These are phyloP conservation scores for Stigmatopora nigra DNA, from an alignment of 2,113 vertebrate species.

Conservation along the genomic window DNA sequence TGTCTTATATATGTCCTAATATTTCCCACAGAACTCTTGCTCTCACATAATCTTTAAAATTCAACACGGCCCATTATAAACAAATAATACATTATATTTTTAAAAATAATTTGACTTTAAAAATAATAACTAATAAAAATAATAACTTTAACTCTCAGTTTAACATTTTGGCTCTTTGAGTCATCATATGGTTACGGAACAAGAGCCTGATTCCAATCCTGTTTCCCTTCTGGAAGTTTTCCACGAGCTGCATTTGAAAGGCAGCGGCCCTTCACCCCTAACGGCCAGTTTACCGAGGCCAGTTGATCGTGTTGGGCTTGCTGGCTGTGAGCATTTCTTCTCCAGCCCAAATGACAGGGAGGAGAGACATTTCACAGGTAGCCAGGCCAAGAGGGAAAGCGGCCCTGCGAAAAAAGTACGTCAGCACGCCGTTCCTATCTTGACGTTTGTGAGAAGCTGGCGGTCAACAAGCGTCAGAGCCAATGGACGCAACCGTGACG, in stretches of 20 bases:
- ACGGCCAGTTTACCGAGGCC: slow-evolving; percentile 47
- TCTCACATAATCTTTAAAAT: background rate
- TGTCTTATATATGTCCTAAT: too few relatives aligned
- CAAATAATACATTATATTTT: too few relatives aligned
- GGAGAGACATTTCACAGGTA: slow-evolving; percentile 68
- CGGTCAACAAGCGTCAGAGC: slow-evolving; percentile 42
- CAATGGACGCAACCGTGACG: slow-evolving; percentile 37
- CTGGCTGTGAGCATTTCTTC: slow-evolving; percentile 10
- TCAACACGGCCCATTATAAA: too few relatives aligned
- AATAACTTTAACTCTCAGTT: too few relatives aligned
- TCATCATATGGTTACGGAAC: background rate
- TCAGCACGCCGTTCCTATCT: slow-evolving; percentile 23
- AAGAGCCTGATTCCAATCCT: background rate
- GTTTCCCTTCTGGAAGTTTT: background rate
- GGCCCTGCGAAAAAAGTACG: slow-evolving; percentile 31
- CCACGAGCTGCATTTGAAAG: slow-evolving; percentile 27
- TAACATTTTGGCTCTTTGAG: too few relatives aligned
- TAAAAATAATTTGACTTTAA: too few relatives aligned
- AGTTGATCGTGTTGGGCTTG: slow-evolving; percentile 21
- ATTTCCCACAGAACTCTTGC: too few relatives aligned
- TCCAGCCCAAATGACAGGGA: slow-evolving; percentile 43
- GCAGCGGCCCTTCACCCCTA: background rate
- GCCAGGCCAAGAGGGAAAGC: slow-evolving; percentile 43
- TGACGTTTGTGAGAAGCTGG: slow-evolving; percentile 23
- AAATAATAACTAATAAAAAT: too few relatives aligned